phyloP scores from a whole-genome alignment of 2,113 vertebrate genomes.

The Paedocypris sp. region DNA sequence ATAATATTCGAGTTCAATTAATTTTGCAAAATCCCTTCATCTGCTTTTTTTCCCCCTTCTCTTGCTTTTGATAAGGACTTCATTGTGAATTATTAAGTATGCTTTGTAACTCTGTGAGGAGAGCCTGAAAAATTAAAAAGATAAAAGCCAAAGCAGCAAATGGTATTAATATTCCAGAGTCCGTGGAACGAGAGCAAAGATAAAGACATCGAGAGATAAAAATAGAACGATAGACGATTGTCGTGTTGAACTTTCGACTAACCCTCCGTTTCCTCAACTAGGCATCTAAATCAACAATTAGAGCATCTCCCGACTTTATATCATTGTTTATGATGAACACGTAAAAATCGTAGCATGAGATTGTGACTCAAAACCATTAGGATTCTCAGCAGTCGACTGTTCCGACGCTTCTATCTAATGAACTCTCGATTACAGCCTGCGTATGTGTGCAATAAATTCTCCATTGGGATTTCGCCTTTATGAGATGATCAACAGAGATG shows the following conservation, averaged over 20 bases:
- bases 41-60: background rate
- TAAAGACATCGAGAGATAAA: too few relatives aligned
- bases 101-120: conserved; percentile 26
- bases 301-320: too few relatives aligned
- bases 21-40: conserved; percentile 28
- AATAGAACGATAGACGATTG: too few relatives aligned
- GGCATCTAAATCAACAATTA: too few relatives aligned
- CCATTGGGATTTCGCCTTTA: conserved; percentile 1
- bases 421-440: conserved; percentile 17
- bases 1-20: conserved; percentile 32
- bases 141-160: conserved; percentile 40
- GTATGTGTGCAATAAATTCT: conserved; percentile 17
- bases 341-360: conserved; percentile 15
- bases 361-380: conserved; percentile 31
- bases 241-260: too few relatives aligned
- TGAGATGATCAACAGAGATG: conserved; percentile 3
- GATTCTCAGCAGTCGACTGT: conserved; percentile 11
- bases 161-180: conserved; percentile 27
- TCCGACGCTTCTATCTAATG: conserved; percentile 29
- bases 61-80: conserved; percentile 21
- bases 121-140: conserved; percentile 38
- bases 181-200: conserved; percentile 44
- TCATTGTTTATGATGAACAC: background rate
- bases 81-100: conserved; percentile 37
- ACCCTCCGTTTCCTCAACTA: too few relatives aligned